Base-by-base conservation (phyloP, 53 echinoderm and acorn worm species). In the Zoroaster sp. region DNA sequence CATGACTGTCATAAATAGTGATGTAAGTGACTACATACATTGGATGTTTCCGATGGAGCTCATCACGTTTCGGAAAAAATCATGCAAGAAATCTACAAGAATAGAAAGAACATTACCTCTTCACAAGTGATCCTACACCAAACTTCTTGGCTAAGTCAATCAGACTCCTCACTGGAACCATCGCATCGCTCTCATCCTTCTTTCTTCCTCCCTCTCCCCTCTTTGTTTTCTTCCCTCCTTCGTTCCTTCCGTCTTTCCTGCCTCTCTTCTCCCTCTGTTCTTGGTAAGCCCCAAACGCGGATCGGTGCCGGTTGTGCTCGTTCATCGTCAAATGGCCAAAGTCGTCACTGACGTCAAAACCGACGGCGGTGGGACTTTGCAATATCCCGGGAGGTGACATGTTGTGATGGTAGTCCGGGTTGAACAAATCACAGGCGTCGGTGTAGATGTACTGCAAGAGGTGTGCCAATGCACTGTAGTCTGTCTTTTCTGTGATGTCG, bases 61-160 rank as follows among this genome's bases (percentile, higher is more conserved):
- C 53, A 53, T 20, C 0, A 11, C 4, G n/a, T n/a, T 20, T 53
- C 20, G 18, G 13, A 35, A 69, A 18, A 30, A 38, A 69, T 36
- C 2, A 74, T 38, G 25, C 35, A 15, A 34, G 35, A 32, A n/a
- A 25, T 44, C 18, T 9, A 9, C 21, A 39, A 8, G 28, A 74
- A 9, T n/a, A 2, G 0, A n/a, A n/a, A 2, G 0, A 73, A 42
- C 44, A 8, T 77, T 87, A 98, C 98, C 98, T 95, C 72, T 94
- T 94, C 11, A 88, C 92, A 43, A 98, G 93, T 3, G 94, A 83
- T 46, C 53, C 53, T 13, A 98, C 94, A 23, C 94, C 94, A 91
- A 95, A 98, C 69, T 88, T 92, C 94, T 96, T 98, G 12, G 98
- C 98, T n/a, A 87, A 91, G 18, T 95, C 93, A 21, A 78, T 75